Evolutionary conservation across 2,888 invertebrate species (phyloP).

Genomic region (Sminthurides aquaticus): DNA sequence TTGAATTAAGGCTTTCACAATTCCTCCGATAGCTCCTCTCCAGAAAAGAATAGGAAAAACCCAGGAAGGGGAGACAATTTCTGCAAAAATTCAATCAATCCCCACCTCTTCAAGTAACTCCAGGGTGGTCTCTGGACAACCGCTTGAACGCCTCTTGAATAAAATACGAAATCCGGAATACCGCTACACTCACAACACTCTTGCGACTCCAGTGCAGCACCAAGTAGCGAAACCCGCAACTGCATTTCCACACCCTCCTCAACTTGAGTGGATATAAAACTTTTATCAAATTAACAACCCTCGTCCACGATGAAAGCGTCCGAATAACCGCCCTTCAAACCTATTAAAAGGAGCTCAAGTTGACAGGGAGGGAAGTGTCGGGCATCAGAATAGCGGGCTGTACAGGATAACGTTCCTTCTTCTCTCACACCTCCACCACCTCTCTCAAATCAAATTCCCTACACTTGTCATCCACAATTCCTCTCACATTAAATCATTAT

Average conservation of each 20-base stretch:
- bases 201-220: not conserved
- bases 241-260: too few species aligned
- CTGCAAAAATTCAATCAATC: slow-evolving; percentile 36
- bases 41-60: too few species aligned
- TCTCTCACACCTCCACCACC: not conserved
- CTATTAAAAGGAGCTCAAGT: not conserved
- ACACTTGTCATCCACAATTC: slow-evolving; percentile 38
- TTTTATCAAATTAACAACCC: not conserved
- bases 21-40: too few species aligned
- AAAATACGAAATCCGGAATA: not conserved
- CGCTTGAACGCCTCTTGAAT: slow-evolving; percentile 3
- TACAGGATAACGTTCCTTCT: too few species aligned
- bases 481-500: slow-evolving; percentile 41
- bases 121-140: not conserved
- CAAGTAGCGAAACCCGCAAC: not conserved
- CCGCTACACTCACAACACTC: not conserved
- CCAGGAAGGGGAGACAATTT: slow-evolving; percentile 8
- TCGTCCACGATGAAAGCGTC: not conserved
- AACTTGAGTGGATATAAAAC: too few species aligned
- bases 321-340: not conserved
- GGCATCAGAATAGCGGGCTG: too few species aligned
- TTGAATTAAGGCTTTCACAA: too few species aligned
- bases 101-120: not conserved
- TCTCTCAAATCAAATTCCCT: slow-evolving; percentile 25
- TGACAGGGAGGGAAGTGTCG: too few species aligned